These are phyloP conservation scores for Apocheima hispidaria DNA, from an alignment of 2,888 invertebrate species.

Conservation along the genomic window DNA sequence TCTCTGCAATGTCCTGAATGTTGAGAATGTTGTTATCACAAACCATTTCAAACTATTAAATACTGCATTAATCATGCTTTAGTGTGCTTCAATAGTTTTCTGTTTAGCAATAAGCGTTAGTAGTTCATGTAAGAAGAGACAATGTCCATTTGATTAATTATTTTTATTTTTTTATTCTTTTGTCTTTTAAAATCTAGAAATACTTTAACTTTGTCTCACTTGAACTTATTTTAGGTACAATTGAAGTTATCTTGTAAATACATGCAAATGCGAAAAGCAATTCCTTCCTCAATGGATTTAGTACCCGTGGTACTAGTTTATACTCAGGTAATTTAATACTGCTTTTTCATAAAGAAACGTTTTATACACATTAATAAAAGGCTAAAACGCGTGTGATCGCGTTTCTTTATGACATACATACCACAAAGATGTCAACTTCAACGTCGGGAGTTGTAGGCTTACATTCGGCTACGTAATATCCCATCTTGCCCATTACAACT, in stretches of 20 bases:
- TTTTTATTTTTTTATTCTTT: not conserved
- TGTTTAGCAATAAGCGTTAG: conserved; percentile 65
- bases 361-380: conserved; percentile 2
- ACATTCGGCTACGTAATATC: conserved; percentile 74
- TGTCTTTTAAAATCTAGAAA: no score
- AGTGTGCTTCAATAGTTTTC: conserved; percentile 20
- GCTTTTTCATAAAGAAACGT: not conserved
- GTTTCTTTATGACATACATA: conserved; percentile 64
- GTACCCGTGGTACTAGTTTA: not conserved
- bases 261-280: conserved; percentile 64
- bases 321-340: not conserved
- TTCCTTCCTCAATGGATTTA: not conserved
- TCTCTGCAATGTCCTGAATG: conserved; percentile 75
- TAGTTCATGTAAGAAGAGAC: conserved; percentile 27
- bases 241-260: conserved; percentile 33
- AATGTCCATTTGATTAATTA: conserved; percentile 22
- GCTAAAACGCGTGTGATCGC: conserved; percentile 12
- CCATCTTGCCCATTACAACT: conserved; percentile 58
- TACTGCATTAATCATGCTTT: conserved; percentile 37
- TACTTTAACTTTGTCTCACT: conserved; percentile 46
- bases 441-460: conserved; percentile 79
- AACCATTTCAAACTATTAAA: conserved; percentile 19
- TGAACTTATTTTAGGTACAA: not conserved
- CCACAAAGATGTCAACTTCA: conserved; percentile 66
- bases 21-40: conserved; percentile 64